These are phyloP conservation scores for Philypnodon macrostomus DNA, from an alignment of 2,797 vertebrate species.

Conservation along the genomic window DNA sequence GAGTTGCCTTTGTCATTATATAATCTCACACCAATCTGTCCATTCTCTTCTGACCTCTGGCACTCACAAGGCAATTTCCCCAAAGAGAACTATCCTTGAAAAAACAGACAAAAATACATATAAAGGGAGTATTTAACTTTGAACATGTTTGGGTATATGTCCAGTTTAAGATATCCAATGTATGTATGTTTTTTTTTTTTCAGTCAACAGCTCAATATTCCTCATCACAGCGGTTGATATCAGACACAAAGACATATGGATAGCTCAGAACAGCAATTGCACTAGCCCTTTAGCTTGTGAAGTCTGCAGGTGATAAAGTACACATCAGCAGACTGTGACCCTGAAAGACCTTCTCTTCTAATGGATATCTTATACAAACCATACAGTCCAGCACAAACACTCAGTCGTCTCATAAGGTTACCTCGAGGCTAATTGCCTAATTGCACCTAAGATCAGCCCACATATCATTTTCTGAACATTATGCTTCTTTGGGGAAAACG, in stretches of 20 bases:
- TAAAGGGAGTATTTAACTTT: too few species aligned
- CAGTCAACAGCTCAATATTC: too few species aligned
- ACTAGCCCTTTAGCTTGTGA: background rate
- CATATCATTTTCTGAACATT: background rate
- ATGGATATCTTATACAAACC: background rate
- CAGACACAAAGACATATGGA: background rate
- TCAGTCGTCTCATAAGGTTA: slow-evolving; percentile 3
- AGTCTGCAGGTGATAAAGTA: slow-evolving; percentile 2
- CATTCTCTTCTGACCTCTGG: too few species aligned
- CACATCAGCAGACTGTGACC: background rate
- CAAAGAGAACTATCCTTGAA: too few species aligned
- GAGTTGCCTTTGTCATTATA: too few species aligned
- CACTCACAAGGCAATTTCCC: too few species aligned
- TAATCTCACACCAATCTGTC: too few species aligned
- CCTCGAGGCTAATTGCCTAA: slow-evolving; percentile 2
- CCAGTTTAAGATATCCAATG: too few species aligned
- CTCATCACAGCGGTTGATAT: too few species aligned
- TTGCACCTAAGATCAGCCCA: background rate
- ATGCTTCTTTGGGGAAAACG: background rate
- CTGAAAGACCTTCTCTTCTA: background rate
- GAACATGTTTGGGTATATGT: too few species aligned
- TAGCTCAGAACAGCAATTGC: slow-evolving; percentile 3
- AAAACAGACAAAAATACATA: too few species aligned
- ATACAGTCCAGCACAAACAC: slow-evolving; percentile 3
- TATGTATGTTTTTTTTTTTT: too few species aligned